A percentile compares a stretch with the other conserved stretches of the same genome.
Conservation (phyloP, 2,797 vertebrate species). For the Staurois parvus region DNA sequence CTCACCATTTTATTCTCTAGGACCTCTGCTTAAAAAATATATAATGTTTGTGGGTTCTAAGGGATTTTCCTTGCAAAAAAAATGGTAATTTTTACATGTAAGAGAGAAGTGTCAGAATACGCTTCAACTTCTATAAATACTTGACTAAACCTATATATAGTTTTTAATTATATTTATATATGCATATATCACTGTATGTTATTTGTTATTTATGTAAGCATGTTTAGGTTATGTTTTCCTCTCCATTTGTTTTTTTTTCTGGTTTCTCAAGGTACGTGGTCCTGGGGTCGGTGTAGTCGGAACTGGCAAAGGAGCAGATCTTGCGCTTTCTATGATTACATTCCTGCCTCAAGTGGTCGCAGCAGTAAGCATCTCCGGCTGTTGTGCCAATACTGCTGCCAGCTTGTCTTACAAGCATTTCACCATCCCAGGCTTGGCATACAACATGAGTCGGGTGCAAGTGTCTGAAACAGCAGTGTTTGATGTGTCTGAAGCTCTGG, state of each 20-base stretch:
- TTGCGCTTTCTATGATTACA: slow-evolving; percentile 75
- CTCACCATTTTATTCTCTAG: no score
- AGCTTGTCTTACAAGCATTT: slow-evolving; percentile 68
- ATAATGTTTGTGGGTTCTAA: no score
- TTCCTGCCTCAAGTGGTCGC: slow-evolving; percentile 75
- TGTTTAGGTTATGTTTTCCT: no score
- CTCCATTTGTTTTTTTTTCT: background rate
- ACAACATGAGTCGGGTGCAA: slow-evolving; percentile 69
- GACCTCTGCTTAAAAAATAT: no score
- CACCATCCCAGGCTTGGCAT: slow-evolving; percentile 71
- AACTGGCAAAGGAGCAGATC: slow-evolving; percentile 75
- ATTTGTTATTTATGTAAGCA: no score
- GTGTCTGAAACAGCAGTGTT: slow-evolving; percentile 69
- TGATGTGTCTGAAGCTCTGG: slow-evolving; percentile 72
- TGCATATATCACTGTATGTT: no score
- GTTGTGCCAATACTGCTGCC: slow-evolving; percentile 72
- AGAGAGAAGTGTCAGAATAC: no score
- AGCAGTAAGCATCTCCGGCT: slow-evolving; percentile 72
- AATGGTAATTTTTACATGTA: no score
- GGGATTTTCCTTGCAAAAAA: no score
- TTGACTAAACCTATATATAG: no score
- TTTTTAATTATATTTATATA: no score
- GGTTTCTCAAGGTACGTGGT: slow-evolving; percentile 68
- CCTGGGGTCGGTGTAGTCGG: slow-evolving; percentile 75
- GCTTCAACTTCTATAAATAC: no score